Evolutionary conservation across 2,888 invertebrate genomes (phyloP).

Genomic region (Drepana falcataria): DNA sequence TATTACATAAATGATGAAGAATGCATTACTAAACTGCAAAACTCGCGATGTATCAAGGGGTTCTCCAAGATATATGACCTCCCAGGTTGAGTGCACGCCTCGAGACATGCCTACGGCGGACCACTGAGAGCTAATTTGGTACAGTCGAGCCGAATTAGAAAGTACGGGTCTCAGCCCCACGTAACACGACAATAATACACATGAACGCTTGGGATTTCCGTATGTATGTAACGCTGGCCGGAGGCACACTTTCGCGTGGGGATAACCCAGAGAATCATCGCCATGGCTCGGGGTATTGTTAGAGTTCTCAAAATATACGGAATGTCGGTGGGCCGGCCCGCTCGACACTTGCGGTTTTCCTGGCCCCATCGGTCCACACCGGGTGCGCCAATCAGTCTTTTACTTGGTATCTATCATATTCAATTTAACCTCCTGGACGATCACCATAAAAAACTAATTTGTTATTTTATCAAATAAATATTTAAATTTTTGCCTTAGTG

Average conservation of each 20-base stretch:
- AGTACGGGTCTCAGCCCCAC: conserved; percentile 24
- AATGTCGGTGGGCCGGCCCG: conserved; percentile 1
- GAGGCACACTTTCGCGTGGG: conserved; percentile 55
- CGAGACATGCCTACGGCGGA: neutral
- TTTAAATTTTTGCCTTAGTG: too few relatives aligned
- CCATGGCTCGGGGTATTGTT: conserved; percentile 21
- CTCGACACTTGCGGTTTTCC: conserved; percentile 30
- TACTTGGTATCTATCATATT: too few relatives aligned
- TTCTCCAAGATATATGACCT: too few relatives aligned
- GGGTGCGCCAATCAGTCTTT: too few relatives aligned
- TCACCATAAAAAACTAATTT: too few relatives aligned
- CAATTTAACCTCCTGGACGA: too few relatives aligned
- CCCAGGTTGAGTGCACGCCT: neutral
- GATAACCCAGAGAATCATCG: conserved; percentile 39
- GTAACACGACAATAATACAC: conserved; percentile 31
- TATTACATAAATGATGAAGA: too few relatives aligned
- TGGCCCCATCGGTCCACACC: neutral
- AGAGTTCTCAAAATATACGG: conserved; percentile 4
- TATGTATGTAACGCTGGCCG: conserved; percentile 28
- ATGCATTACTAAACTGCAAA: too few relatives aligned
- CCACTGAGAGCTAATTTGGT: neutral
- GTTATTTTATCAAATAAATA: too few relatives aligned
- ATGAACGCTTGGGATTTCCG: conserved; percentile 48
- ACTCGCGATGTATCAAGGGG: too few relatives aligned
- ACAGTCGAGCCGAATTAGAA: conserved; percentile 32